Base-by-base conservation (phyloP, 1,140 invertebrate species). In the Leptinotarsa undecemlineata region DNA sequence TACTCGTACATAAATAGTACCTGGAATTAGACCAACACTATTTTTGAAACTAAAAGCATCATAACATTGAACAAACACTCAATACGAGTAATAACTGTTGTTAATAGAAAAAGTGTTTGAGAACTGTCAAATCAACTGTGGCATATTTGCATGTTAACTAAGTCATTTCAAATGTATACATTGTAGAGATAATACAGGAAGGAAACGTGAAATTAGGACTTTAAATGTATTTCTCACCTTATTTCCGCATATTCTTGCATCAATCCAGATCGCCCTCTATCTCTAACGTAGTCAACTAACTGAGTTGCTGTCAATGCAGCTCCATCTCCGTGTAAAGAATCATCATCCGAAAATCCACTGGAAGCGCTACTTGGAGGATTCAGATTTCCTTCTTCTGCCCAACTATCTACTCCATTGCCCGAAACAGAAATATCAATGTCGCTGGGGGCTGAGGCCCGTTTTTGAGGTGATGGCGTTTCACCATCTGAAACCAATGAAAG, bases 321-420 rank as follows among this genome's bases (percentile, higher is more conserved):
- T 81, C 86, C 85, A 86, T 94, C 90, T 76, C 91, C 91, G 86
- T 92, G 93, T 80, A 94, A 85, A 81, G 92, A 93, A 85, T 96
- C 94, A 86, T 96, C 95, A 86, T 96, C 94, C 73, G 93, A 95
- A 83, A 95, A 95, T 14, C 94, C 94, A 68, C 93, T 94, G 33
- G 93, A 94, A 23, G 92, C 92, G 48, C 92, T 93, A 75, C 91
- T 92, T 61, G 91, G 91, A 67, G 92, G 91, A 81, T 92, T 91
- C 72, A 83, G 71, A 72, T 83, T 84, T 15, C 69, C 82, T 67
- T 84, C 83, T 69, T 85, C 83, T 2, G 78, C 68, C 84, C 83
- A 84, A 74, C 78, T 81, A 62, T 83, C 81, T 6, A 76, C 80
- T 5, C 72, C 76, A 74, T 82, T 81, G 69, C 79, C 78, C 20